These are phyloP conservation scores for Lasaia peninsularis DNA, from an alignment of 1,140 invertebrate species.

Conservation along the genomic window DNA sequence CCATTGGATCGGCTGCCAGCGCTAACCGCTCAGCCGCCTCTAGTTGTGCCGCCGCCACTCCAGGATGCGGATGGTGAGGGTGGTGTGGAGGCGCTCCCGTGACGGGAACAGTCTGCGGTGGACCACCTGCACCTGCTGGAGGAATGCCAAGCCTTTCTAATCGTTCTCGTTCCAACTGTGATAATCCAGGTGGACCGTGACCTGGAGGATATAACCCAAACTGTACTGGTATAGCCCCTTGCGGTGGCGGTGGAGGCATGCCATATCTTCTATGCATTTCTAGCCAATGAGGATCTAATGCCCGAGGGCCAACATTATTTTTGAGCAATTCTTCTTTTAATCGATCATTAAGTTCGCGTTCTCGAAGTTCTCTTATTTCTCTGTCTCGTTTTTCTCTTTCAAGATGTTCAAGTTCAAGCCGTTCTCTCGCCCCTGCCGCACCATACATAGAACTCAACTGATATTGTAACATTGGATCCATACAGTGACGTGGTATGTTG, in stretches of 20 bases:
- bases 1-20: slow-evolving; percentile 74
- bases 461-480: slow-evolving; percentile 88
- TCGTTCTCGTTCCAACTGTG: slow-evolving; percentile 91
- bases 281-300: slow-evolving; percentile 93
- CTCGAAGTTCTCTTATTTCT: slow-evolving; percentile 90
- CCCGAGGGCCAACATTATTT: slow-evolving; percentile 81
- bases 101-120: slow-evolving; percentile 74
- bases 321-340: slow-evolving; percentile 89
- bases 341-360: slow-evolving; percentile 89
- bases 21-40: slow-evolving; percentile 74
- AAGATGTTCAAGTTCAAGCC: slow-evolving; percentile 88
- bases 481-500: slow-evolving; percentile 81
- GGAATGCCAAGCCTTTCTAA: slow-evolving; percentile 88
- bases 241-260: slow-evolving; percentile 59
- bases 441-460: slow-evolving; percentile 85
- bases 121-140: slow-evolving; percentile 66
- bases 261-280: slow-evolving; percentile 88
- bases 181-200: slow-evolving; percentile 81
- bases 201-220: slow-evolving; percentile 81
- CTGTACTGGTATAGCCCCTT: slow-evolving; percentile 79
- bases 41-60: slow-evolving; percentile 77
- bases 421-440: slow-evolving; percentile 85
- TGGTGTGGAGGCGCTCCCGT: slow-evolving; percentile 58
- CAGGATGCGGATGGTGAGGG: slow-evolving; percentile 76
- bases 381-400: slow-evolving; percentile 91